Evolutionary conservation across 92 coral and sea anemone species (phyloP).

Genomic region (Muricea muricata): DNA sequence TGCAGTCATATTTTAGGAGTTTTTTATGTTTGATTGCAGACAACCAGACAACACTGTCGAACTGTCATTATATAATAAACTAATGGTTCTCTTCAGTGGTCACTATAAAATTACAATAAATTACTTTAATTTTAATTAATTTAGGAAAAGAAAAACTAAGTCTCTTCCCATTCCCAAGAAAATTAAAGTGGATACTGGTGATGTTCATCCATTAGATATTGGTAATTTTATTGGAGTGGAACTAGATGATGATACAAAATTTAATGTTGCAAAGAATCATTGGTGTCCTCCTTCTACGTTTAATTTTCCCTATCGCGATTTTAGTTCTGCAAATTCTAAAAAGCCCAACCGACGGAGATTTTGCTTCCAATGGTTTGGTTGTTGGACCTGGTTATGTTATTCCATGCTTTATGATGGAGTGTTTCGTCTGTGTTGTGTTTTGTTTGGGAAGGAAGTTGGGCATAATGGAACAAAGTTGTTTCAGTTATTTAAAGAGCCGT

Average conservation of each 20-base stretch:
- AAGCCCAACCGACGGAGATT: slow-evolving; percentile 31
- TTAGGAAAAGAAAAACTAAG: too few relatives aligned
- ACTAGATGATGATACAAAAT: slow-evolving; percentile 23
- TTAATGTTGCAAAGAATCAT: slow-evolving; percentile 22
- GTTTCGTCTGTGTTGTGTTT: slow-evolving; percentile 43
- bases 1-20: too few relatives aligned
- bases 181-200: neutral
- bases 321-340: neutral
- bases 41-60: too few relatives aligned
- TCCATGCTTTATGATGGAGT: slow-evolving; percentile 37
- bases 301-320: slow-evolving; percentile 26
- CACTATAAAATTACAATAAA: too few relatives aligned
- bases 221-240: slow-evolving; percentile 4
- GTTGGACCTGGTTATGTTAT: slow-evolving; percentile 50
- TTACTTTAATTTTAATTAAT: too few relatives aligned
- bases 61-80: too few relatives aligned
- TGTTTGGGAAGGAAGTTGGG: slow-evolving; percentile 36
- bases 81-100: too few relatives aligned
- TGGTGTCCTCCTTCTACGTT: slow-evolving; percentile 24
- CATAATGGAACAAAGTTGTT: slow-evolving; percentile 11
- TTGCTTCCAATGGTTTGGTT: slow-evolving; percentile 17
- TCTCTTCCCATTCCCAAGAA: neutral
- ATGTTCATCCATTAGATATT: slow-evolving; percentile 19
- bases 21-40: too few relatives aligned
- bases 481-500: slow-evolving; percentile 9